Evolutionary conservation across 2,797 vertebrate genomes (phyloP).

Genomic region (Rhincodon typus): DNA sequence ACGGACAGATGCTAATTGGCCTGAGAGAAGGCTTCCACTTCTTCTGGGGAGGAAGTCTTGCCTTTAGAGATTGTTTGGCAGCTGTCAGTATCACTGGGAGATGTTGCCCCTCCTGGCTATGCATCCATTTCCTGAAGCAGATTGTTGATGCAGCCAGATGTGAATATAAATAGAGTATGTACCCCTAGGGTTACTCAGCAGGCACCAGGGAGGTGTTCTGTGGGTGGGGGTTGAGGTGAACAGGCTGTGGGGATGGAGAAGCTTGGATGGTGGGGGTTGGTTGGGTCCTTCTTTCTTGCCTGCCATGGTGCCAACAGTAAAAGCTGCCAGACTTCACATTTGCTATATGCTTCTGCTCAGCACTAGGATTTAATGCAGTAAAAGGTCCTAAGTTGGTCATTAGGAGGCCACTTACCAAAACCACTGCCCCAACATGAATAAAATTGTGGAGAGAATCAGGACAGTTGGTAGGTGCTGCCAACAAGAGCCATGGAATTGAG

Average conservation of each 20-base stretch:
- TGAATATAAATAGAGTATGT: not conserved
- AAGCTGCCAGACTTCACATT: not conserved
- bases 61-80: not conserved
- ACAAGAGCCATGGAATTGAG: not conserved
- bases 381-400: not conserved
- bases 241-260: too few relatives aligned
- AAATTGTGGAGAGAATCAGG: not conserved
- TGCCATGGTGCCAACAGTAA: not conserved
- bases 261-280: too few relatives aligned
- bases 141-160: not conserved
- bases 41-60: too few relatives aligned
- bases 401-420: too few relatives aligned
- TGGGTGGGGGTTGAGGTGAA: too few relatives aligned
- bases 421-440: not conserved
- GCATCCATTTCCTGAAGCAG: not conserved
- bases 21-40: not conserved
- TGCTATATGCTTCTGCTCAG: not conserved
- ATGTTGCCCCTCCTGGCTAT: not conserved
- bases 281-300: not conserved
- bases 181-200: not conserved
- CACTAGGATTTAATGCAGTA: not conserved
- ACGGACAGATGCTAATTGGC: not conserved
- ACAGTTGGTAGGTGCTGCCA: not conserved
- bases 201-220: not conserved
- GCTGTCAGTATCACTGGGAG: not conserved